Base-by-base conservation (phyloP, 2,113 vertebrate genomes). In the Pluvianellus socialis region DNA sequence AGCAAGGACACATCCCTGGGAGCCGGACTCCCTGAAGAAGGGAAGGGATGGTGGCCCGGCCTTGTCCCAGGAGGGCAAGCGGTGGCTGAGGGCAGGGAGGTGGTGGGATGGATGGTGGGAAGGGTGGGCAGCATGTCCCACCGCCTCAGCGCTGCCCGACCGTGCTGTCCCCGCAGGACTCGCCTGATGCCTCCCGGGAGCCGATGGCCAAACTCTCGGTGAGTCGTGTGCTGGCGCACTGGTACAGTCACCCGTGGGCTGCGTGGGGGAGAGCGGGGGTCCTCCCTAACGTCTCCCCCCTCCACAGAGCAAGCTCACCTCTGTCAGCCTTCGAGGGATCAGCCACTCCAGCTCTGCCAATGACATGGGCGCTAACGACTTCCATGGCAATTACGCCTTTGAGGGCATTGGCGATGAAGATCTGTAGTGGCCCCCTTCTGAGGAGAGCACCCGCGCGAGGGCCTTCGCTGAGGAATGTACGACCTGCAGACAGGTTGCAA, bases 321-420 rank as follows among this genome's bases (percentile, higher is more conserved):
- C 99, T 0, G 99, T 99, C 97, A 99, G 99, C 77, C 99, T 99
- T 35, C 98, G 99, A 42, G 99, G 99, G 75, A 99, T 99, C 98
- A 99, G 98, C 97, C 98, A 99, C 95, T 99, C 99, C 95, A 99
- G 98, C 98, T 99, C 99, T 3, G 97, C 98, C 27, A 98, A 98
- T 0, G 99, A 99, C 8, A 98, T 99, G 97, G 99, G 98, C 35
- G 98, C 99, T 52, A 99, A 99, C 19, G 98, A 99, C 94, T 99
- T 99, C 98, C 99, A 99, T 0, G 99, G 99, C 98, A 99, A 99
- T 98, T 99, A 99, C 0, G 99, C 99, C 96, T 99, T 99, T 6
- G 99, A 99, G 97, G 99, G 99, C 97, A 99, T 99, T 35, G 99
- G 99, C 4, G 99, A 99, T 3, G 99, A 99, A 59, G 99, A 99